phyloP scores from a whole-genome alignment of 2,888 invertebrate genomes.

The Epinotia bilunana region DNA sequence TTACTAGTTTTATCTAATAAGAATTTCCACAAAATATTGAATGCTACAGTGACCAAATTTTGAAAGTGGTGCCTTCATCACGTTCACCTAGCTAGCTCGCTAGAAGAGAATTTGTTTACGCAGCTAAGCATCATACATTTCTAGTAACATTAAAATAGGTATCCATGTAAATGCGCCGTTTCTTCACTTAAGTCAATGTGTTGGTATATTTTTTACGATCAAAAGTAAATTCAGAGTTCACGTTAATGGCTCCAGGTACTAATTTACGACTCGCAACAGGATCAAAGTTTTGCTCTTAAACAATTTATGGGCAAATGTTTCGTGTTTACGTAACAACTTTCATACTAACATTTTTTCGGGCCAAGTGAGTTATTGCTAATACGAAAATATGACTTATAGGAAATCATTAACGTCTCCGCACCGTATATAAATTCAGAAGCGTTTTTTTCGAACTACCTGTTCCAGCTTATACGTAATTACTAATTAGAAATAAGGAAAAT shows the following conservation, averaged over 20 bases:
- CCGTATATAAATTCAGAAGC: background rate
- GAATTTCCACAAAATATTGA: too few species aligned
- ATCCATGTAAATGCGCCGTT: background rate
- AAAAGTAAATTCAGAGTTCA: conserved; percentile 45
- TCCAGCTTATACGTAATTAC: background rate
- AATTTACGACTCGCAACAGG: conserved; percentile 40
- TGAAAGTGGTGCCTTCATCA: too few species aligned
- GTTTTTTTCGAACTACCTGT: background rate
- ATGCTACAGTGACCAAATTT: too few species aligned
- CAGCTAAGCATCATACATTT: background rate
- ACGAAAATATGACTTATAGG: conserved; percentile 42
- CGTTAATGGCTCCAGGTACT: conserved; percentile 43
- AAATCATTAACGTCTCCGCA: conserved; percentile 33
- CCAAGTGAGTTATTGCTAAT: conserved; percentile 40
- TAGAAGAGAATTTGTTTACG: too few species aligned
- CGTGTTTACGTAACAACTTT: conserved; percentile 44
- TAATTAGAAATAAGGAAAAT: background rate
- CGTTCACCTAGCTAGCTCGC: too few species aligned
- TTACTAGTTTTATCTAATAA: too few species aligned
- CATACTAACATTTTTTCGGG: conserved; percentile 40
- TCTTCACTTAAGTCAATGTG: conserved; percentile 14
- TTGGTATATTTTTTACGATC: conserved; percentile 39
- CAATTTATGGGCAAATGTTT: conserved; percentile 47
- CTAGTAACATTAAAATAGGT: background rate
- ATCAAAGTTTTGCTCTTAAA: conserved; percentile 48